phyloP scores from a whole-genome alignment of 2,797 vertebrate genomes.

The Crotalus adamanteus region DNA sequence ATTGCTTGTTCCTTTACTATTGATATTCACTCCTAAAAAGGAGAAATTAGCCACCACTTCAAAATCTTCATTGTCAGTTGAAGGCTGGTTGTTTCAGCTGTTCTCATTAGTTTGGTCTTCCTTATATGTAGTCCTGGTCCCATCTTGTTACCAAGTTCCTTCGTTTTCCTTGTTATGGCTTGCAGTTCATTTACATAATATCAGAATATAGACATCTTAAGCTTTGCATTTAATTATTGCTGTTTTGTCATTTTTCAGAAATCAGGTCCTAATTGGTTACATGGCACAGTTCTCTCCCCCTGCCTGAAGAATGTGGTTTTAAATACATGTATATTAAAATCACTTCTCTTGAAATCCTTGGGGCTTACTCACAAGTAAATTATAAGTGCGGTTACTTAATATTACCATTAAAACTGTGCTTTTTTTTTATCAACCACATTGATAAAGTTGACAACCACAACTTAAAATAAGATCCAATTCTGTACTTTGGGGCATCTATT shows the following conservation, averaged over 20 bases:
- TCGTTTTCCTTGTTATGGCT: not conserved
- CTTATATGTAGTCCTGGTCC: not conserved
- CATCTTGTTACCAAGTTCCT: not conserved
- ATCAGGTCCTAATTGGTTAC: conserved; percentile 5
- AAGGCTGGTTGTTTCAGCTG: not conserved
- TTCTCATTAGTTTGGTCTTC: not conserved
- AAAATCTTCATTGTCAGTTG: not conserved
- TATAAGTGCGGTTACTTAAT: not conserved
- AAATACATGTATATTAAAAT: conserved; percentile 11
- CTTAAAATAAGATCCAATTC: not conserved
- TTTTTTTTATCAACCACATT: conserved; percentile 5
- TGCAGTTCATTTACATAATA: not conserved
- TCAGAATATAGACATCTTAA: conserved; percentile 7
- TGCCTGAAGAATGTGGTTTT: conserved; percentile 8
- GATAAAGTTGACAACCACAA: not conserved
- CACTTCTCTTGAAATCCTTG: conserved; percentile 13
- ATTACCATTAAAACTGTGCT: not conserved
- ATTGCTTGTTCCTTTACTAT: not conserved
- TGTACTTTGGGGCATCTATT: not conserved
- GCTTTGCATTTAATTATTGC: conserved; percentile 20
- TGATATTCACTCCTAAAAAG: not conserved
- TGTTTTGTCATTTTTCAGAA: not conserved
- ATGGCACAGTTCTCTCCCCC: not conserved
- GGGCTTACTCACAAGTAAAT: not conserved
- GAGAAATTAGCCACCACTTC: not conserved